phyloP scores from a whole-genome alignment of 1,140 invertebrate genomes.

The Pachyrhynchus sulphureomaculatus region DNA sequence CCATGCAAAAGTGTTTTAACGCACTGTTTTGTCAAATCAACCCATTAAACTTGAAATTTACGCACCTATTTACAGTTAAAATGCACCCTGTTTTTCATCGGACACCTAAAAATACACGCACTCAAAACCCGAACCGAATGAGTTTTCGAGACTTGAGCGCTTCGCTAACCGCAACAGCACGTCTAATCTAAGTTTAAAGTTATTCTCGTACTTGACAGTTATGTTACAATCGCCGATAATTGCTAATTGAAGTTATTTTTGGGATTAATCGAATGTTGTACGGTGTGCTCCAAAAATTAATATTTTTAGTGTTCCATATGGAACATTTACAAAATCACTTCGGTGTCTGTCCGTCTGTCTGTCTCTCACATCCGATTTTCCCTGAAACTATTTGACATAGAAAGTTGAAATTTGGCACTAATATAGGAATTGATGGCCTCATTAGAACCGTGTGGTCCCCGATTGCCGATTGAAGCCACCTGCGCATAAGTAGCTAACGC shows the following conservation, averaged over 20 bases:
- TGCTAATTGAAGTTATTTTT: conserved; percentile 23
- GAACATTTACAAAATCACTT: too few relatives aligned
- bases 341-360: too few relatives aligned
- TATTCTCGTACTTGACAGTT: conserved; percentile 30
- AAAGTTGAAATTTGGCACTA: too few relatives aligned
- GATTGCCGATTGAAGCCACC: too few relatives aligned
- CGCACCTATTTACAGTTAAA: conserved; percentile 28
- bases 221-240: conserved; percentile 23
- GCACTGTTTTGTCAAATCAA: background rate
- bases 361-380: too few relatives aligned
- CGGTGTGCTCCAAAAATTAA: too few relatives aligned
- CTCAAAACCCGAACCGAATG: conserved; percentile 26
- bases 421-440: too few relatives aligned
- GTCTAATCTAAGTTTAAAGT: conserved; percentile 14
- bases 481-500: too few relatives aligned
- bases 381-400: too few relatives aligned
- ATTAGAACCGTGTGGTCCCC: too few relatives aligned
- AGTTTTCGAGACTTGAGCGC: conserved; percentile 29
- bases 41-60: conserved; percentile 14
- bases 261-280: background rate
- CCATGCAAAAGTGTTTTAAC: background rate
- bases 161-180: conserved; percentile 16
- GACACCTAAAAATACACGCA: conserved; percentile 38
- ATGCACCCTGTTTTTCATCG: conserved; percentile 24
- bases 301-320: too few relatives aligned